Evolutionary conservation across 2,113 vertebrate species (phyloP), one percentile per base, ranked within the genome.

Genomic region (Taxidea taxus): DNA sequence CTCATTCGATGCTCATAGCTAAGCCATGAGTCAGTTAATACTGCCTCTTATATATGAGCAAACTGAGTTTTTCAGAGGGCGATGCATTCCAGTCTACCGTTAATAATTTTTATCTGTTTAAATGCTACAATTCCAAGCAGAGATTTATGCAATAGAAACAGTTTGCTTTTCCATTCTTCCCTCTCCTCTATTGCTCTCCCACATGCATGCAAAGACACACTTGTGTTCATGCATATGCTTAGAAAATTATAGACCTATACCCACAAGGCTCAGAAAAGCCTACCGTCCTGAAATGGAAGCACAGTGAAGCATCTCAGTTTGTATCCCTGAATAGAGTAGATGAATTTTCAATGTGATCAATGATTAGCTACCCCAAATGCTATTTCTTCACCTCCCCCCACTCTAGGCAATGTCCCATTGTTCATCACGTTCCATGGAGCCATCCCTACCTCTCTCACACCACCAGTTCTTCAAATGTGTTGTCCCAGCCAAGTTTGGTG

Each of bases 401-500:
- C 8, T 27, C n/a, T 64, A 77, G 90, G 51, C 60, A 6, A 88
- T 64, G 11, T 37, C 29, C 56, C 29, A 0, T 85, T 80, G 42
- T 47, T 66, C 74, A 20, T 75, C 8, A 15, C 37, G 39, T 87
- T 92, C 82, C 58, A 39, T 21, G 7, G 56, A 47, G 39, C 1
- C 27, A 92, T 88, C 86, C 18, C 10, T 4, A 56, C 49, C 12
- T 3, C 1, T 96, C 37, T 54, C 31, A 64, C 10, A 37, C 3
- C 34, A 49, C 47, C 16, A 60, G 0, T 37, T 94, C 89, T 18
- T 75, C 37, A 11, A 49, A 68, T 27, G 54, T 85, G 89, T 62
- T 97, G 44, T 72, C 78, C 37, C 54, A 68, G 64, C 62, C 95
- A 90, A 68, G 47, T 72, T 0, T 44, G 95, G 87, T 91, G 97